A percentile compares a stretch with the other conserved stretches of the same genome.
phyloP scores from a whole-genome alignment of 2,888 invertebrate genomes.

The Lapara coniferarum region DNA sequence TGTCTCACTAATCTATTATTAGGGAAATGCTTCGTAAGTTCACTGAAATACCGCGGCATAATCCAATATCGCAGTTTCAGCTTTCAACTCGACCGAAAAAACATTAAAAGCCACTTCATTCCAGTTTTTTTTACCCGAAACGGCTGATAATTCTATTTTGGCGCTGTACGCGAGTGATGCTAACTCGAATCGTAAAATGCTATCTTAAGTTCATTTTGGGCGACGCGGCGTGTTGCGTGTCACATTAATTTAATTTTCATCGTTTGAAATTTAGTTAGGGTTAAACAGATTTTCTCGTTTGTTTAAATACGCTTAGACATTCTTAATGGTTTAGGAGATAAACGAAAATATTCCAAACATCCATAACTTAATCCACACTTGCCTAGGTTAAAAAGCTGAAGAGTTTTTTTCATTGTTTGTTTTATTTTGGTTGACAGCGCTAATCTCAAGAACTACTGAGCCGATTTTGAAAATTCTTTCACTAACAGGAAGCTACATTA shows the following conservation, averaged over 20 bases:
- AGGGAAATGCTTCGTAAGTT: constrained; percentile 2
- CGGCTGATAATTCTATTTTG: constrained; percentile 65
- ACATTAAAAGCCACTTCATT: constrained; percentile 60
- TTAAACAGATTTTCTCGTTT: not conserved
- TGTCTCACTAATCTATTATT: constrained; percentile 12
- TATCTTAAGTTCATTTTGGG: constrained; percentile 33
- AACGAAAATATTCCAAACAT: no score
- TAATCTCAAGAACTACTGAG: no score
- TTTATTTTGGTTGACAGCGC: no score
- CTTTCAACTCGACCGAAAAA: constrained; percentile 51
- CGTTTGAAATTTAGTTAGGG: not conserved
- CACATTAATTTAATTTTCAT: not conserved
- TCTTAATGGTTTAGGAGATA: no score
- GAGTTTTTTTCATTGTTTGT: no score
- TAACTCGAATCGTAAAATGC: constrained; percentile 47
- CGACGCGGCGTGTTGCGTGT: not conserved
- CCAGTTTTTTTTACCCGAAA: constrained; percentile 58
- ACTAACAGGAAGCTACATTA: no score
- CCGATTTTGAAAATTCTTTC: no score
- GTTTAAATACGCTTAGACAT: not conserved
- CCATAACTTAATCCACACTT: no score
- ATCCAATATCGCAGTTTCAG: constrained; percentile 49
- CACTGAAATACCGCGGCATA: constrained; percentile 42
- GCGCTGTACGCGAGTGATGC: constrained; percentile 52
- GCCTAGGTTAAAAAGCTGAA: no score